Conservation (phyloP, 1,140 invertebrate genomes). For the Palaemon carinicauda region DNA sequence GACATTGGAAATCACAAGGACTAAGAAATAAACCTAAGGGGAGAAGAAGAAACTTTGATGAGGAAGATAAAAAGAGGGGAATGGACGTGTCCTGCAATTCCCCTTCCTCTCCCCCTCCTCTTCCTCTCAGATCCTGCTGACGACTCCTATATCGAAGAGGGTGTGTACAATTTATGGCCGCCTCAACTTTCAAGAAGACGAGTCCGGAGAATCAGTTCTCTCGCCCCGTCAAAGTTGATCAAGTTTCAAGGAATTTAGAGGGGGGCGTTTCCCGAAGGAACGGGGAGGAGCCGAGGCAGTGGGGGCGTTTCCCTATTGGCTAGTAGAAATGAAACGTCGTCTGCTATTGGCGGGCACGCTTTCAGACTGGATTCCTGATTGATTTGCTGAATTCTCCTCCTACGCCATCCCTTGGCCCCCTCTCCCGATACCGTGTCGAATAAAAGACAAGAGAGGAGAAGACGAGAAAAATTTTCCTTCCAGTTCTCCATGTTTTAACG, state of each 20-base stretch:
- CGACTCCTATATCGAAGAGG: neutral
- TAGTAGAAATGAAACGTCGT: slow-evolving; percentile 27
- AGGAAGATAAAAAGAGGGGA: no score
- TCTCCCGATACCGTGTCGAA: no score
- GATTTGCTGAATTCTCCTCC: slow-evolving; percentile 46
- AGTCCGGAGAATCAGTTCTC: slow-evolving; percentile 48
- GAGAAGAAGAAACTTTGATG: no score
- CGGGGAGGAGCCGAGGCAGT: slow-evolving; percentile 30
- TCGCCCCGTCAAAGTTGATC: slow-evolving; percentile 51
- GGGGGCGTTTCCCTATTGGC: slow-evolving; percentile 38
- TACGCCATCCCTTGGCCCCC: neutral
- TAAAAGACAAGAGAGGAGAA: no score
- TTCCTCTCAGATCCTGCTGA: no score
- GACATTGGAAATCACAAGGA: no score
- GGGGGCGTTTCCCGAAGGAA: slow-evolving; percentile 37
- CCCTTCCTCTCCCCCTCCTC: no score
- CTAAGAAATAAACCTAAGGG: no score
- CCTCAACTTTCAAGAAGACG: slow-evolving; percentile 32
- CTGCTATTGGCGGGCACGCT: slow-evolving; percentile 30
- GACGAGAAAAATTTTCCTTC: neutral
- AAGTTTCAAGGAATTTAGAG: slow-evolving; percentile 48
- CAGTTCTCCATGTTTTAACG: neutral
- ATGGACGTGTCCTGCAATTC: no score
- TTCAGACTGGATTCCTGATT: slow-evolving; percentile 49
- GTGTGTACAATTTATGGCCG: slow-evolving; percentile 33